Base-by-base conservation (phyloP, 2,888 invertebrate species). In the Leptarthrus brevirostris region DNA sequence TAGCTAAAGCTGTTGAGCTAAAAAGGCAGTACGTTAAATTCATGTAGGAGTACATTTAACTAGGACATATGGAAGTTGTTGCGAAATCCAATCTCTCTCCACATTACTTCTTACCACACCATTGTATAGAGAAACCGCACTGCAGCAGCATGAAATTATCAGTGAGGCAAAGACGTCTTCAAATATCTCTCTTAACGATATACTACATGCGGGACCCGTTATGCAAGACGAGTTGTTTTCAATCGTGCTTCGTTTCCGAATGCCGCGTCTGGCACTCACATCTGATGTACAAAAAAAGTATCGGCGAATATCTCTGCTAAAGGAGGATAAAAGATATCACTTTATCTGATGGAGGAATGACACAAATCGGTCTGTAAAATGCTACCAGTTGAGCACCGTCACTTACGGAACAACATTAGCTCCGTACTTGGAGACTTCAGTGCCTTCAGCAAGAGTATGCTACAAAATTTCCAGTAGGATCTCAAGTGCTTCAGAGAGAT, bases 11-110 rank as follows among this genome's bases (percentile, higher is more conserved):
- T 34, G 56, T 73, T 10, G 24, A 64, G 40, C 26, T 78, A 20
- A 76, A 70, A 36, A 22, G 10, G 8, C 72, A 78, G 56, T 79
- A 79, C 66, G 16, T 36, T 6, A 18, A 76, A 12, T 79, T 79
- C 20, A 78, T 79, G 75, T 26, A 75, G 8, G 77, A 79, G 64
- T 79, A 79, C 34, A 24, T 69, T 14, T n/a, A 56, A 1, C 52
- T 77, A 69, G 74, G 73, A 52, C 78, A 79, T 34, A 80, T 79
- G 77, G 34, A 36, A 73, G 52, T 73, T 20, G 24, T 36, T 5
- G 14, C 12, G 1, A 16, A 2, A 34, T 4, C 24, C 3, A 34
- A n/a, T 56, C 49, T 5, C 4, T 47, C 22, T 3, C 34, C 24
- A 3, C 16, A 40, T 56, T 66, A 66, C 22, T 66, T 66, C 14